Percentiles rank a stretch among this genome's conserved stretches.
Evolutionary conservation across 23 tunicate genomes (phyloP).

Genomic region (Trididemnum clinides): DNA sequence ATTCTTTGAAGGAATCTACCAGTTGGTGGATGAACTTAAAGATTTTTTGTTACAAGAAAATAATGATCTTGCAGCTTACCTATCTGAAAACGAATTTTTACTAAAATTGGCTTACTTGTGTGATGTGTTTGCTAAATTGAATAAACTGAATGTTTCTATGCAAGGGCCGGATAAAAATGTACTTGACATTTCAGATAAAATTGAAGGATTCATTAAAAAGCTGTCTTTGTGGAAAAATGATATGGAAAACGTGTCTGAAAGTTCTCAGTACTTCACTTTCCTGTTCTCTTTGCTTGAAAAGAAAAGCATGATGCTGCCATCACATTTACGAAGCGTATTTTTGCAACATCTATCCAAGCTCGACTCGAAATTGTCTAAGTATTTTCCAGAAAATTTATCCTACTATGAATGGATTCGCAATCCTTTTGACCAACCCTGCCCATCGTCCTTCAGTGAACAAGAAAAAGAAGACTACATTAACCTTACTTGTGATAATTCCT

Average conservation of each 20-base stretch:
- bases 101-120: constrained; percentile 43
- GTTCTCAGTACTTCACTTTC: constrained; percentile 44
- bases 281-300: constrained; percentile 23
- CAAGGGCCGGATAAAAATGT: constrained; percentile 27
- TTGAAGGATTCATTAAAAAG: constrained; percentile 41
- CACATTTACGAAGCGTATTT: constrained; percentile 31
- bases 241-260: constrained; percentile 35
- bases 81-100: constrained; percentile 31
- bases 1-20: constrained; percentile 37
- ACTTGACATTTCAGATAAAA: constrained; percentile 45
- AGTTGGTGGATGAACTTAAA: constrained; percentile 12
- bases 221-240: constrained; percentile 31
- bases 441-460: constrained; percentile 31
- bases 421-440: constrained; percentile 8
- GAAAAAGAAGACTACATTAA: constrained; percentile 37
- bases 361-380: constrained; percentile 28
- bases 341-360: constrained; percentile 19
- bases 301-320: constrained; percentile 36
- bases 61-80: constrained; percentile 6
- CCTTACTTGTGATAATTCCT: constrained; percentile 38
- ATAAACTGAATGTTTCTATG: constrained; percentile 44
- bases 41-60: constrained; percentile 30
- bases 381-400: constrained; percentile 20
- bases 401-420: constrained; percentile 32
- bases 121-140: constrained; percentile 32